Base-by-base conservation (phyloP, 2,113 vertebrate species). In the Strix uralensis region DNA sequence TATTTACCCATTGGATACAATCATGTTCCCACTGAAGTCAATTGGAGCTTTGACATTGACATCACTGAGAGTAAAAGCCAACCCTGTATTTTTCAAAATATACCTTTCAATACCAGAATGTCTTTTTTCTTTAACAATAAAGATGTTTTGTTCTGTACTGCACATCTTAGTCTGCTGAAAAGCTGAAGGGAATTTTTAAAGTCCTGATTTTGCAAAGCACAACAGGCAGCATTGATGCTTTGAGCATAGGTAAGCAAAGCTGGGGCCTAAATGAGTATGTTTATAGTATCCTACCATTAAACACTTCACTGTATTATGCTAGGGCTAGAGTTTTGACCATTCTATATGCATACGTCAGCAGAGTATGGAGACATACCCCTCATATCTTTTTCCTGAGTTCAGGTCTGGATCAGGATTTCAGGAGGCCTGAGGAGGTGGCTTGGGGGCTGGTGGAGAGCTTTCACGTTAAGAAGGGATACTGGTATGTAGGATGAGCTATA, bases 11-110 rank as follows among this genome's bases (percentile, higher is more conserved):
- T 86, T 94, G 95, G 94, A 62, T 96, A 86, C 77, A 94, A 72
- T 91, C 83, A 32, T 81, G 42, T 91, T 97, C 94, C 46, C 51
- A 70, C 71, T 55, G 86, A 91, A 95, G 89, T 97, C 86, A 96
- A 40, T 80, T 92, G 92, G 74, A 95, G 81, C 73, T 95, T 96
- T 96, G 95, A 91, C 95, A 89, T 4, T 94, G 94, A 90, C 94
- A 89, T 95, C 49, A 87, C 77, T 77, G 42, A 18, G 18, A 95
- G 58, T 80, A 89, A 81, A 94, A 89, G 34, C 49, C 72, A 91
- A 73, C 49, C 46, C 46, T 70, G 32, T 92, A 34, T 90, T 95
- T 96, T 89, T 94, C 88, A 84, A 87, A 92, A 84, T 92, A 83
- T 46, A 62, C 63, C 86, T 98, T 98, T 95, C 70, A 93, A 32